These are phyloP conservation scores for Hylia prasina DNA, from an alignment of 2,113 vertebrate genomes.

Conservation along the genomic window DNA sequence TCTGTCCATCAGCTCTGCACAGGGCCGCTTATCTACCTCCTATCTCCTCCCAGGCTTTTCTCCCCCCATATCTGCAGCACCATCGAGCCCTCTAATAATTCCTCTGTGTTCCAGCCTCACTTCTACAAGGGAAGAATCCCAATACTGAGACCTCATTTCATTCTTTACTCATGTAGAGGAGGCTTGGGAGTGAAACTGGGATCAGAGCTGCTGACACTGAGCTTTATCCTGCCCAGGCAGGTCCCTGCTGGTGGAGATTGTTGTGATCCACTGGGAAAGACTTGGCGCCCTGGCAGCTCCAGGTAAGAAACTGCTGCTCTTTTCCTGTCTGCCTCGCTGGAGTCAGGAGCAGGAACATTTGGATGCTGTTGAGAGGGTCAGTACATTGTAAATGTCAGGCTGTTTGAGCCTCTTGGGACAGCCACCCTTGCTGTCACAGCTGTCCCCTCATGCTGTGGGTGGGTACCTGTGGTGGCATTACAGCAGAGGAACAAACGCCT, in stretches of 20 bases:
- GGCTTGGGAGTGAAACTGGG: background rate
- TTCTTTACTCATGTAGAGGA: background rate
- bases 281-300: background rate
- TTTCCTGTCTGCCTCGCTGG: background rate
- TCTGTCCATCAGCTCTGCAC: background rate
- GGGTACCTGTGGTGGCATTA: background rate
- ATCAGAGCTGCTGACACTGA: background rate
- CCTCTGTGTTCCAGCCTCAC: background rate
- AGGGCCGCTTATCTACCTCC: background rate
- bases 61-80: background rate
- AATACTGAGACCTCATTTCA: background rate
- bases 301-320: background rate
- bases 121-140: background rate
- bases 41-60: background rate
- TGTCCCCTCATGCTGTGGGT: fast-evolving
- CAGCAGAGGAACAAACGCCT: background rate
- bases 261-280: background rate
- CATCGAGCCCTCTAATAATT: background rate
- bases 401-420: background rate
- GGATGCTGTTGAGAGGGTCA: background rate
- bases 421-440: background rate
- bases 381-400: background rate
- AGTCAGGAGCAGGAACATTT: background rate
- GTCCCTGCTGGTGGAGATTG: background rate
- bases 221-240: background rate